Evolutionary conservation across 2,888 invertebrate species (phyloP).

Genomic region (Eilema griseolum): DNA sequence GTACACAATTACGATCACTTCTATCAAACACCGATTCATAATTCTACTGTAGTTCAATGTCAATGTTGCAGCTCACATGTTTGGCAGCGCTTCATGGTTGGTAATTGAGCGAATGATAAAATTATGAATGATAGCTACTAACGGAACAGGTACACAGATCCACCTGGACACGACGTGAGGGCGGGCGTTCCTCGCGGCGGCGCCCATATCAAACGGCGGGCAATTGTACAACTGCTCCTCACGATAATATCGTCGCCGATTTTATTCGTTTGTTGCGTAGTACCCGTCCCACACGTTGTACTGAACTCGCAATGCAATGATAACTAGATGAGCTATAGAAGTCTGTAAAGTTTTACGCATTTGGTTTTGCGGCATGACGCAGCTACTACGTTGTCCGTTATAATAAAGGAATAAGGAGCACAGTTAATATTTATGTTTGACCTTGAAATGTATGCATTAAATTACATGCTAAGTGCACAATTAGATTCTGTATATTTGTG

Average conservation of each 20-base stretch:
- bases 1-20: slow-evolving; percentile 12
- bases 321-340: slow-evolving; percentile 72
- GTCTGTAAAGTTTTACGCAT: slow-evolving; percentile 67
- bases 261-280: slow-evolving; percentile 82
- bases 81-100: slow-evolving; percentile 43
- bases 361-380: slow-evolving; percentile 64
- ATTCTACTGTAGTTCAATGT: slow-evolving; percentile 26
- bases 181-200: slow-evolving; percentile 81
- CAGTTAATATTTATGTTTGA: slow-evolving; percentile 24
- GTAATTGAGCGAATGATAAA: slow-evolving; percentile 34
- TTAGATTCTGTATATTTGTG: not conserved
- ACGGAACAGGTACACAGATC: slow-evolving; percentile 82
- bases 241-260: slow-evolving; percentile 70
- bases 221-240: slow-evolving; percentile 73
- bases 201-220: slow-evolving; percentile 81
- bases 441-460: slow-evolving; percentile 32
- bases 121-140: slow-evolving; percentile 61
- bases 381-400: slow-evolving; percentile 50
- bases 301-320: slow-evolving; percentile 73
- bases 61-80: slow-evolving; percentile 31
- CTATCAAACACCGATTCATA: slow-evolving; percentile 20
- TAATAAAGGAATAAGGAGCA: slow-evolving; percentile 46
- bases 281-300: slow-evolving; percentile 73
- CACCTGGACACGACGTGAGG: slow-evolving; percentile 84
- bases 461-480: not conserved